phyloP scores from a whole-genome alignment of 2,113 vertebrate genomes.

The Saccopteryx leptura region DNA sequence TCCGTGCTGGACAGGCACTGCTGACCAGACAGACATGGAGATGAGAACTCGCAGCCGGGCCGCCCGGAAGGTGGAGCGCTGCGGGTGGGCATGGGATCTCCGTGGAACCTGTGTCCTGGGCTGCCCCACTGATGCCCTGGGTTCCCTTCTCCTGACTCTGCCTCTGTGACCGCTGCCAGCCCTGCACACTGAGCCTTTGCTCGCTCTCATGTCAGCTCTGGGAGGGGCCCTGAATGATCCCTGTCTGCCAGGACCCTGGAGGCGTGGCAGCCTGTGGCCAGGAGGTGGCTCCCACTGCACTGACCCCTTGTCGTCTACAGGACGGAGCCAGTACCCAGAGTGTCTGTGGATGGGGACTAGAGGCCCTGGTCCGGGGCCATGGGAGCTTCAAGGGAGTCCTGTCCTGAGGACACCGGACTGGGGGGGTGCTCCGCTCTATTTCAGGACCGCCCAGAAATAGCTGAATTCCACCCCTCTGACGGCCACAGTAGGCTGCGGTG shows the following conservation, averaged over 20 bases:
- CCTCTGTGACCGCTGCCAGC: neutral
- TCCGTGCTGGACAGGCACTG: neutral
- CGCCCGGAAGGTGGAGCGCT: neutral
- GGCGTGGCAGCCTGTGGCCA: neutral
- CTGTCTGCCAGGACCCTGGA: neutral
- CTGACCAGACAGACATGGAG: neutral
- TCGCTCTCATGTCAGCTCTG: rapidly evolving
- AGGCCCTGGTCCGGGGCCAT: neutral
- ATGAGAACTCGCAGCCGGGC: rapidly evolving
- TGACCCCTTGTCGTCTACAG: neutral
- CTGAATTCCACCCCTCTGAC: conserved; percentile 59
- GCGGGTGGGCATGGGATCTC: neutral
- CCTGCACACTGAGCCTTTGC: neutral
- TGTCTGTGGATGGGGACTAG: neutral
- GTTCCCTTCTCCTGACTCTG: neutral
- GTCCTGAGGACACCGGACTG: neutral
- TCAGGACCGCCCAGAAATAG: conserved; percentile 70
- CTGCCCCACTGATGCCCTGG: neutral
- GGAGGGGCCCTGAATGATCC: neutral
- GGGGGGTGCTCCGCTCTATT: conserved; percentile 59
- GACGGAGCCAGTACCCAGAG: neutral
- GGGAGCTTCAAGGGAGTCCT: neutral
- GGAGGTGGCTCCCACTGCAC: neutral
- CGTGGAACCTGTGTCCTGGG: neutral
- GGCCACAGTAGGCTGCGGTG: conserved; percentile 54